Base-by-base conservation (phyloP, 2,888 invertebrate species). In the Podabrus alpinus region DNA sequence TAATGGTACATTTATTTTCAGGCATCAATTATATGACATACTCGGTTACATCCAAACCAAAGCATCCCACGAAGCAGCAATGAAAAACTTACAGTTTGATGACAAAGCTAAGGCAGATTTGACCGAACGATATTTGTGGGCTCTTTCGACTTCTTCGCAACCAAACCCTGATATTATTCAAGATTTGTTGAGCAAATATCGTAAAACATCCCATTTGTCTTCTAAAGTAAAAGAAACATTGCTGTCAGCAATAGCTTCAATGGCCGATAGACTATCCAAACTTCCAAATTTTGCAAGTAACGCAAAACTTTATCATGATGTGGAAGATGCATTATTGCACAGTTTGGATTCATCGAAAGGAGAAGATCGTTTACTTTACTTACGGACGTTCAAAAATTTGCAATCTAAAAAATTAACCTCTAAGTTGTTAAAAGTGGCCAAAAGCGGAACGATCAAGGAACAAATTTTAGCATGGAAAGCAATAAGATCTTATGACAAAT, bases 41-140 rank as follows among this genome's bases (percentile, higher is more conserved):
- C 86, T 92, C 24, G 94, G 93, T 0, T 92, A 93, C 0, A 90
- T 92, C 0, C 94, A 94, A 83, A 94, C 94, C 0, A 83, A 88
- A 3, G 89, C 90, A 2, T 89, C 93, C 0, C 93, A 95, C 84
- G 89, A 90, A 78, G 94, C 94, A 3, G 92, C 92, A 2, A 91
- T 92, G 88, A 91, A 91, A 77, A 87, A 90, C 25, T 88, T 95
- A 9, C 88, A 90, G 69, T 89, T 91, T 71, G 87, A 88, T 11
- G 88, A 90, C n/a, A 89, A 89, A 29, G 85, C 87, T 10, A 82
- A 86, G 59, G 76, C 81, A n/a, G 88, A 89, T 13, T 77, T 84
- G 0, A 86, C 90, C 25, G 95, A 95, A 83, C 88, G 94, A 74
- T 95, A 95, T 85, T 88, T 95, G 1, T 92, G 95, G 90, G 91